Base-by-base conservation (phyloP, 2,888 invertebrate genomes). In the Caenorhabditis sinica region DNA sequence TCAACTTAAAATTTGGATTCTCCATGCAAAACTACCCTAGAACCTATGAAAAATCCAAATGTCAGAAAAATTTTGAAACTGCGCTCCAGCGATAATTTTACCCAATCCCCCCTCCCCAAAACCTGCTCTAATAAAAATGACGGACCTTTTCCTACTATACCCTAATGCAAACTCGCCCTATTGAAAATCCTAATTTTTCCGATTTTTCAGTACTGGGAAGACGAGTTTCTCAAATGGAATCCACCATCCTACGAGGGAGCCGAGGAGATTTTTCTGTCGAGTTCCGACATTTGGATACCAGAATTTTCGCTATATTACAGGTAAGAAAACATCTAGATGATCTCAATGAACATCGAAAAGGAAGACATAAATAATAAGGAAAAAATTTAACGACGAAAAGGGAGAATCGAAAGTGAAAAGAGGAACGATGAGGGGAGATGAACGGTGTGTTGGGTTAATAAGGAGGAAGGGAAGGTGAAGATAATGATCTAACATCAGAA, bases 231-330 rank as follows among this genome's bases (percentile, higher is more conserved):
- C 20, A 89, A 89, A 73, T 92, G 92, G 92, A 84, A 90, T 60
- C 92, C 92, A 20, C 87, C 86, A n/a, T 85, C 89, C 43, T 92
- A 92, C 83, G 91, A 92, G 63, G 92, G 91, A 23, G 90, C 92
- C 9, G 88, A 85, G 33, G 91, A 92, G 66, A 91, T 93, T 36
- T 93, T 92, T 63, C 81, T 93, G 33, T 87, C 91, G 0, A 90
- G 90, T 9, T 83, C 84, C 11, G 91, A 91, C 73, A 89, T 92
- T 51, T 92, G 92, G 92, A 90, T 91, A 49, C 92, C 92, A 11
- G 92, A 92, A 80, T 90, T 93, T 63, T 91, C 90, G 2, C 80
- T 91, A 2, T 90, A 90, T 76, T 90, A 90, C 89, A 90, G 90
- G 89, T 89, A 36, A 45, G 73, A 4, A 17, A 28, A 28, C 2